These are phyloP conservation scores for Monoplex corrugatus DNA, from an alignment of 2,888 invertebrate species.

Conservation along the genomic window DNA sequence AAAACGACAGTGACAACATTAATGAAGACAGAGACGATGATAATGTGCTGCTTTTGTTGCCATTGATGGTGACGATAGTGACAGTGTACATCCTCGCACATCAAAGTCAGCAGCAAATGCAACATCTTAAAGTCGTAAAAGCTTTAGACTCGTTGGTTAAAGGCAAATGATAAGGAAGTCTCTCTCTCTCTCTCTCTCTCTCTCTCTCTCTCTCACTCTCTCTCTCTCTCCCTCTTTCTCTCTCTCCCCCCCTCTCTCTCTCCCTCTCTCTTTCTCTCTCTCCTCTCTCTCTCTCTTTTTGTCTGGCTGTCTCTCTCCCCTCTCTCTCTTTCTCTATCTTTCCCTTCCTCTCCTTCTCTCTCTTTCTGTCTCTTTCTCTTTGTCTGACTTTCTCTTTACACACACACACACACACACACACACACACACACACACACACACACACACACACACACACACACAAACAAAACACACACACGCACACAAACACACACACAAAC, in stretches of 20 bases:
- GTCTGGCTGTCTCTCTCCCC: not conserved
- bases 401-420: too few relatives aligned
- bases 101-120: too few relatives aligned
- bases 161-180: not conserved
- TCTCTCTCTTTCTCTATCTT: not conserved
- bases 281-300: not conserved
- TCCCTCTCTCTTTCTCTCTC: conserved; percentile 25
- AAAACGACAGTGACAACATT: not conserved
- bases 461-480: too few relatives aligned
- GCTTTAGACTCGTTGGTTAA: too few relatives aligned
- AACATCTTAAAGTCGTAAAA: too few relatives aligned
- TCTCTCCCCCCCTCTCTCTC: not conserved
- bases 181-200: conserved; percentile 32
- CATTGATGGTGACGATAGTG: not conserved
- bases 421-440: too few relatives aligned
- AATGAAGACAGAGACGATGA: conserved; percentile 15
- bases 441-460: too few relatives aligned
- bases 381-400: too few relatives aligned
- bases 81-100: not conserved
- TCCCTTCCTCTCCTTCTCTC: not conserved
- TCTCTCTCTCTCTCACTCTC: conserved; percentile 13
- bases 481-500: too few relatives aligned
- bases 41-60: too few relatives aligned
- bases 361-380: not conserved
- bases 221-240: not conserved